Base-by-base conservation (phyloP, 2,888 invertebrate genomes). In the Epinotia demarniana region DNA sequence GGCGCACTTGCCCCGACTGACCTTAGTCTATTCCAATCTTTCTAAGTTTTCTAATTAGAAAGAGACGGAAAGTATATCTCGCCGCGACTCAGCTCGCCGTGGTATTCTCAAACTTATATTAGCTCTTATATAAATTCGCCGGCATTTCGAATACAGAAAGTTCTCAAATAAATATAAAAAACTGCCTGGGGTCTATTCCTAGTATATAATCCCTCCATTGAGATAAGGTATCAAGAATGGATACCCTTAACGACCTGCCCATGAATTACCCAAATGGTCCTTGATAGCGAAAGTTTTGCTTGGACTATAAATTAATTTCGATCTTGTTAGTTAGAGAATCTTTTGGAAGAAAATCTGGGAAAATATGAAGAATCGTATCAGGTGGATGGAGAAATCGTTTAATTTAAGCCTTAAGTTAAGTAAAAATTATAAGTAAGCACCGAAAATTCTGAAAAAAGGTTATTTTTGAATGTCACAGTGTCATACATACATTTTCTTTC, bases 261-360 rank as follows among this genome's bases (percentile, higher is more conserved):
- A 79, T 79, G 79, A 81, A 72, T 79, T 77, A 80, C 77, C 75
- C 23, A 71, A 63, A 27, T 75, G 68, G 77, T 71, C 77, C 74
- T 76, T 81, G 79, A 80, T 79, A 77, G 80, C 69, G 46, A 76
- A 81, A 81, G 76, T 81, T 81, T 53, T 55, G 61, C 33, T 64
- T 72, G 61, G 70, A 70, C 77, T 72, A 77, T 80, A 80, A 77
- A 80, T 80, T 79, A 79, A 77, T 75, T 49, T 43, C 33, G 78
- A 63, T 71, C 73, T 62, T 70, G 13, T 66, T 70, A 73, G 67
- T 58, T 27, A 62, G 60, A 27, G 16, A 49, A 72, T 72, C 61
- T 75, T 71, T n/a, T 46, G 11, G 58, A 3, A 12, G 5, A 19
- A 60, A 16, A 60, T 60, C 27, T 60, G 33, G 60, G 60, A 60